A percentile compares a stretch with the other conserved stretches of the same genome.
Evolutionary conservation across 1,140 invertebrate genomes (phyloP).

Genomic region (Melitaea cinxia): DNA sequence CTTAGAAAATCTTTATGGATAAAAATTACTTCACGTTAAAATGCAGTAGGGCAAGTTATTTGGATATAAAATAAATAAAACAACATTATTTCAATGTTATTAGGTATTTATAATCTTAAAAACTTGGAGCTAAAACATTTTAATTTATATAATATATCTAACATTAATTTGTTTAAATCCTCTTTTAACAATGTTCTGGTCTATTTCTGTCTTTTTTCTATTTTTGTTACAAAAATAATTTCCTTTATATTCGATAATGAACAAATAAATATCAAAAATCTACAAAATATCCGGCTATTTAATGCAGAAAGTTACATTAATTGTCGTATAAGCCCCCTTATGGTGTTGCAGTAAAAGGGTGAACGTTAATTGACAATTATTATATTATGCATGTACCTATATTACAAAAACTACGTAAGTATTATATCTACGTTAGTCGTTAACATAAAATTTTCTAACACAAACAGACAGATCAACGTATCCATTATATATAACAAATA

Average conservation of each 20-base stretch:
- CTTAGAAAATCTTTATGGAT: too few relatives aligned
- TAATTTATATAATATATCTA: slow-evolving; percentile 69
- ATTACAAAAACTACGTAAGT: slow-evolving; percentile 18
- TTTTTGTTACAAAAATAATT: slow-evolving; percentile 76
- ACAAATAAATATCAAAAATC: slow-evolving; percentile 37
- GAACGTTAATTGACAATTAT: slow-evolving; percentile 44
- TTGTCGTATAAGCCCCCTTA: slow-evolving; percentile 32
- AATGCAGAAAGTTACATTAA: slow-evolving; percentile 33
- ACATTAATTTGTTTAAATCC: slow-evolving; percentile 63
- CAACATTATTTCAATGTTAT: slow-evolving; percentile 52
- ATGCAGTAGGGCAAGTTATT: too few relatives aligned
- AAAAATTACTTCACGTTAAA: too few relatives aligned
- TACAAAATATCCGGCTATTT: slow-evolving; percentile 39
- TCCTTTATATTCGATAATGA: slow-evolving; percentile 49
- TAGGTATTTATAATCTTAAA: slow-evolving; percentile 75
- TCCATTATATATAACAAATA: slow-evolving; percentile 17
- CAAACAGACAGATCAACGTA: slow-evolving; percentile 22
- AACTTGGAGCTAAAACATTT: slow-evolving; percentile 75
- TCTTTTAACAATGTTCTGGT: slow-evolving; percentile 61
- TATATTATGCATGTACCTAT: slow-evolving; percentile 23
- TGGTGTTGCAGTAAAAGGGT: slow-evolving; percentile 28
- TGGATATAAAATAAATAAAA: slow-evolving; percentile 42
- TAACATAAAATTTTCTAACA: slow-evolving; percentile 20
- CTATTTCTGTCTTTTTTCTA: slow-evolving; percentile 51
- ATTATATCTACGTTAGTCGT: slow-evolving; percentile 16